Conservation (phyloP, 2,797 vertebrate genomes). For the Mycteria americana region DNA sequence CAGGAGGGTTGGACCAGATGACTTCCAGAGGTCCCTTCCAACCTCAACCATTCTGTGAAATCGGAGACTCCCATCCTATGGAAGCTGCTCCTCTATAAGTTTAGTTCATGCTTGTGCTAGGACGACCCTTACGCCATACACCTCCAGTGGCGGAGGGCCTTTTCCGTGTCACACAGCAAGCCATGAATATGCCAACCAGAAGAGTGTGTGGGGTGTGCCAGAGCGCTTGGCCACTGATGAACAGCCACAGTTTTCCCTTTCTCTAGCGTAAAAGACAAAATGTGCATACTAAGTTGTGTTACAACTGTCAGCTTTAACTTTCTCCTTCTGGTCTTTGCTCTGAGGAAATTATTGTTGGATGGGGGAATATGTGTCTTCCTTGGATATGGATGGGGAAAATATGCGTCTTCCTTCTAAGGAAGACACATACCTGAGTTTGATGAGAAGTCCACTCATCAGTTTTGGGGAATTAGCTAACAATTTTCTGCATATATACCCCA, state of each 20-base stretch:
- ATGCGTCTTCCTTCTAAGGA: neutral
- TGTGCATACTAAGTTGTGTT: accelerated
- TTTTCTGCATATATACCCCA: neutral
- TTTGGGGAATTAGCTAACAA: neutral
- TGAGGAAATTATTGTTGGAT: no score
- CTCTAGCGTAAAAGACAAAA: neutral
- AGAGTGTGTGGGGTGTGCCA: neutral
- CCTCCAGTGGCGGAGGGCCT: neutral
- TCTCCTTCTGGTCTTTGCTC: neutral
- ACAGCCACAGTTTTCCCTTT: neutral
- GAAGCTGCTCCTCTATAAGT: neutral
- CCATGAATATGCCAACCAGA: accelerated
- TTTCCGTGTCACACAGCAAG: neutral
- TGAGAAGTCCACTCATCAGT: neutral
- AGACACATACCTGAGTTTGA: neutral
- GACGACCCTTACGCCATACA: neutral
- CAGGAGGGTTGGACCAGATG: neutral
- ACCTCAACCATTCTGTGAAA: neutral
- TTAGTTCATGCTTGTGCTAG: accelerated
- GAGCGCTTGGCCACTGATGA: accelerated
- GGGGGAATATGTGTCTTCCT: no score
- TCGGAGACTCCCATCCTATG: neutral
- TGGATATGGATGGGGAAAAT: no score
- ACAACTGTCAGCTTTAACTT: neutral
- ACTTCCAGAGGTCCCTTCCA: neutral